These are phyloP conservation scores for Drosophila ercepeae DNA, from an alignment of 1,140 invertebrate genomes.

Conservation along the genomic window DNA sequence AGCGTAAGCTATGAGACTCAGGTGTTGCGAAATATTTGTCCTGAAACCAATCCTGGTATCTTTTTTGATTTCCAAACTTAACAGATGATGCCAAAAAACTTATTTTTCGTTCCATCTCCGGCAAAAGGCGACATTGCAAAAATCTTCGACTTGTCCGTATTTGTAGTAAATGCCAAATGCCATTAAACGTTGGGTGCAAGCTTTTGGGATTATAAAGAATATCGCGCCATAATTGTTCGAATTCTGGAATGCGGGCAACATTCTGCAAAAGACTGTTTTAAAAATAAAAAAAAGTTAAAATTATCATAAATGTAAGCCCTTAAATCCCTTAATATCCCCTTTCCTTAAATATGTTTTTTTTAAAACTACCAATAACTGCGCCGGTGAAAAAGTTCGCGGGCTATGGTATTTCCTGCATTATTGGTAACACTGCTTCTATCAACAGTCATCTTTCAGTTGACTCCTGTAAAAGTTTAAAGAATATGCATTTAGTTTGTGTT, in stretches of 20 bases:
- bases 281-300: not conserved
- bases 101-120: constrained; percentile 98
- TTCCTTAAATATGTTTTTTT: too few relatives aligned
- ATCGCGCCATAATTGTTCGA: constrained; percentile 96
- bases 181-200: constrained; percentile 93
- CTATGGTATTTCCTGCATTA: too few relatives aligned
- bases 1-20: constrained; percentile 96
- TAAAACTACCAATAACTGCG: too few relatives aligned
- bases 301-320: not conserved
- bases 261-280: constrained; percentile 91
- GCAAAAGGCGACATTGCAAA: constrained; percentile 95
- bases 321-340: too few relatives aligned
- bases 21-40: constrained; percentile 98
- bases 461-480: too few relatives aligned
- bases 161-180: constrained; percentile 93
- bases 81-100: constrained; percentile 96
- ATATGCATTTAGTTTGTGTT: too few relatives aligned
- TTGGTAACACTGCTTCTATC: too few relatives aligned
- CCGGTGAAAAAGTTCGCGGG: too few relatives aligned
- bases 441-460: too few relatives aligned
- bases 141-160: constrained; percentile 95
- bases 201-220: constrained; percentile 94
- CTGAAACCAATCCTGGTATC: constrained; percentile 99
- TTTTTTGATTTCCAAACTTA: constrained; percentile 98
- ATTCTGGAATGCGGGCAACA: constrained; percentile 97